A percentile compares a stretch with the other conserved stretches of the same genome.
Evolutionary conservation across 1,140 invertebrate genomes (phyloP).

Genomic region (Oscheius sp.): DNA sequence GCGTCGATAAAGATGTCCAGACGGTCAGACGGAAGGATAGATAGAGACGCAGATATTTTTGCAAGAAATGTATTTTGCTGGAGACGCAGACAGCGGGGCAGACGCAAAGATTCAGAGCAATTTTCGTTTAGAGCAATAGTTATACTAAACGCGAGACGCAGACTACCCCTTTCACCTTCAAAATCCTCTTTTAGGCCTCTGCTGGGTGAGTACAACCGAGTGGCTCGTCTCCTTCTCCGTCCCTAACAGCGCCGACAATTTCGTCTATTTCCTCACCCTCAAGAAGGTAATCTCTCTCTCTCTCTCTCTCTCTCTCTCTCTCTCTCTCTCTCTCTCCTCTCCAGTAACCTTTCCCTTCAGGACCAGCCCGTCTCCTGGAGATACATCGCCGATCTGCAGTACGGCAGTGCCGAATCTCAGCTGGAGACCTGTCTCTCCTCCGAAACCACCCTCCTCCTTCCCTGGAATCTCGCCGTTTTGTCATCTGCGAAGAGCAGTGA

Average conservation of each 20-base stretch:
- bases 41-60: no score
- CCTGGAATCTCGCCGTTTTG: slow-evolving; percentile 27
- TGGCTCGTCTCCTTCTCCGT: slow-evolving; percentile 43
- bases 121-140: no score
- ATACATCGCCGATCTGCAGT: slow-evolving; percentile 25
- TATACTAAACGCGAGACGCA: no score
- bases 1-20: no score
- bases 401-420: not conserved
- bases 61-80: no score
- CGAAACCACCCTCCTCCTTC: slow-evolving; percentile 1
- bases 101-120: no score
- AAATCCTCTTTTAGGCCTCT: slow-evolving; percentile 46
- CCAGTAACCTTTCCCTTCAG: not conserved
- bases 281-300: slow-evolving; percentile 40
- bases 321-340: not conserved
- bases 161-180: no score
- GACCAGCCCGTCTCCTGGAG: slow-evolving; percentile 28
- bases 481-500: slow-evolving; percentile 24
- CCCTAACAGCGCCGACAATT: slow-evolving; percentile 18
- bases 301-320: not conserved
- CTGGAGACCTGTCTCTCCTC: not conserved
- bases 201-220: slow-evolving; percentile 51
- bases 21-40: no score
- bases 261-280: slow-evolving; percentile 44
- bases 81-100: no score